Base-by-base conservation (phyloP, 2,797 vertebrate genomes). In the Adrianichthys oophorus region DNA sequence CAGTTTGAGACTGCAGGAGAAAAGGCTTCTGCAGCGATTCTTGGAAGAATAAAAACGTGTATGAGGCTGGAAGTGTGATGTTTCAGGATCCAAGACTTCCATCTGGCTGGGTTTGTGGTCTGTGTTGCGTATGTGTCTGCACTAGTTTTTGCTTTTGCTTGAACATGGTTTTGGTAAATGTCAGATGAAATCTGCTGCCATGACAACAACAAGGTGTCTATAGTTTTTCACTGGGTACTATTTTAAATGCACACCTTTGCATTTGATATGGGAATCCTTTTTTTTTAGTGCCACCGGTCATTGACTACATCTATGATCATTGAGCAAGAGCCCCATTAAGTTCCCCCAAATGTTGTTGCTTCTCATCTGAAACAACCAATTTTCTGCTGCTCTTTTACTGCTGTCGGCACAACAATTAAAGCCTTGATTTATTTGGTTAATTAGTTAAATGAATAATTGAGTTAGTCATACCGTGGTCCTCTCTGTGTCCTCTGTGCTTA, bases 371-470 rank as follows among this genome's bases (percentile, higher is more conserved):
- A 74, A 51, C 67, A 67, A 62, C 54, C 68, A 48, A 15, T 52
- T 41, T 65, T 51, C 60, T 52, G 48, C 26, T 45, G 53, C 68
- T 57, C 55, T 59, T 56, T 77, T 53, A 74, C 68, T 63, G 62
- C 53, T 41, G 46, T 56, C 64, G 62, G 59, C 46, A 59, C 23
- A 7, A 15, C 52, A 48, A 76, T 72, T 50, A 64, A 61, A 65
- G 44, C 29, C 70, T 43, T 70, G 45, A 76, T 72, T 65, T 37
- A 74, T 72, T 41, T 54, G 40, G 56, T 64, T 69, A 72, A 78
- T 80, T 68, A 59, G 50, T 61, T 41, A 24, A 67, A 57, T 68
- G 46, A 65, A 64, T 70, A 14, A 69, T 67, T 67, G 56, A 41
- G 23, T 56, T 48, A 32, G 15, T 59, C 18, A 48, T 17, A 57